Evolutionary conservation across 2,888 invertebrate species (phyloP).

Genomic region (Amphipoea lucens): DNA sequence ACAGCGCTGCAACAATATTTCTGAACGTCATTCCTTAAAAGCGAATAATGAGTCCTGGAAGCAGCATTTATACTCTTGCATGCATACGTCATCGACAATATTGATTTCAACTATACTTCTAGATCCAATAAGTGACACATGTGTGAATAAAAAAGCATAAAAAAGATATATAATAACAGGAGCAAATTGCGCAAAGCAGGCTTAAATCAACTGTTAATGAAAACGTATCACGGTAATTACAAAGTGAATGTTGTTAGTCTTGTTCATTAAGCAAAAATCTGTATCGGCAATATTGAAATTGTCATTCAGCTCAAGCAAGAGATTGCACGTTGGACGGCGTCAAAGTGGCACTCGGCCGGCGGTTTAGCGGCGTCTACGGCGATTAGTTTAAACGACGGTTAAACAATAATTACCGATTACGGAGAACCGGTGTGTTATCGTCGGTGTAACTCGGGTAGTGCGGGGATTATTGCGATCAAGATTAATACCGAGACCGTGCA

Average conservation of each 20-base stretch:
- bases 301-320: conserved; percentile 77
- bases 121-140: conserved; percentile 7
- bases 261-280: conserved; percentile 84
- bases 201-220: conserved; percentile 79
- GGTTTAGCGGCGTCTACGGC: conserved; percentile 75
- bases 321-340: conserved; percentile 77
- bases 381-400: conserved; percentile 87
- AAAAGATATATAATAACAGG: conserved; percentile 67
- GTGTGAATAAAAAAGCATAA: conserved; percentile 36
- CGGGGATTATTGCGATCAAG: conserved; percentile 64
- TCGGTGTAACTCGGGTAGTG: conserved; percentile 72
- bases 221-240: conserved; percentile 80
- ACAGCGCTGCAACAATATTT: conserved; percentile 74
- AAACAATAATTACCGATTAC: conserved; percentile 87
- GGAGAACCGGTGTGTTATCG: conserved; percentile 78
- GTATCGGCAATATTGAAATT: conserved; percentile 82
- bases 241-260: conserved; percentile 85
- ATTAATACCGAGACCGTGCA: conserved; percentile 65
- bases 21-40: conserved; percentile 63
- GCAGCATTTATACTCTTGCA: conserved; percentile 14
- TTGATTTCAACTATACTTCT: conserved; percentile 14
- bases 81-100: conserved; percentile 19
- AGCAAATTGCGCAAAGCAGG: conserved; percentile 68
- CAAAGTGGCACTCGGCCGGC: conserved; percentile 72
- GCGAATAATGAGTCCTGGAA: conserved; percentile 58